Percentiles rank a stretch among this genome's conserved stretches.
Conservation (phyloP, 2,113 vertebrate species). For the Beaufortia kweichowensis region DNA sequence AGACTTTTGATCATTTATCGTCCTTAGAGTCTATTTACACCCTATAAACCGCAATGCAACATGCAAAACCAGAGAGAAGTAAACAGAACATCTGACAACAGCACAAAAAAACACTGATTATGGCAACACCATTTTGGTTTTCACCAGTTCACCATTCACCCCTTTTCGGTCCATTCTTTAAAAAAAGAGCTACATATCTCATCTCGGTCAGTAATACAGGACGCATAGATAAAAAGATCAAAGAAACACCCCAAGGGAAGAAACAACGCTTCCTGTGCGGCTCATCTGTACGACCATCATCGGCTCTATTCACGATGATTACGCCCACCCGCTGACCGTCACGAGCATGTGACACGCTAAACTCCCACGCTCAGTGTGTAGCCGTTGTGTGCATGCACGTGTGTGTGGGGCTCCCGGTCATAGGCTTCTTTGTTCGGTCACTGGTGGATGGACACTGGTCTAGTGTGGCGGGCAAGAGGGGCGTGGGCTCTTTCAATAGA, state of each 20-base stretch:
- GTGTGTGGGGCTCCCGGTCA: conserved; percentile 15
- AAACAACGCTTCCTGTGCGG: conserved; percentile 15
- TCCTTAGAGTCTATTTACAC: background rate
- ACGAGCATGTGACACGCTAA: conserved; percentile 15
- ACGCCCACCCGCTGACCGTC: conserved; percentile 1
- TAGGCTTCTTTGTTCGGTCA: conserved; percentile 28
- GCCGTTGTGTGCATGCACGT: background rate
- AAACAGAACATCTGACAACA: no score
- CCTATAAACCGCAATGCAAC: background rate
- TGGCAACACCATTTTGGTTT: no score
- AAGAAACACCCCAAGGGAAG: no score
- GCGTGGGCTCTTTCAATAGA: conserved; percentile 14
- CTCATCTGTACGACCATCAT: conserved; percentile 13
- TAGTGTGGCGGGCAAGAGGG: conserved; percentile 16
- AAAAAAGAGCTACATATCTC: background rate
- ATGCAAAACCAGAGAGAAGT: no score
- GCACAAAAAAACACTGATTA: no score
- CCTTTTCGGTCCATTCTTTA: no score
- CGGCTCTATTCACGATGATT: conserved; percentile 4
- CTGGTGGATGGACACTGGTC: conserved; percentile 22
- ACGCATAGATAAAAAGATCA: background rate
- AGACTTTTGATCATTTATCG: background rate
- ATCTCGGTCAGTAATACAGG: background rate
- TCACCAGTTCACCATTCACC: no score
- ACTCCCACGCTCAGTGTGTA: conserved; percentile 10